A percentile compares a stretch with the other conserved stretches of the same genome.
phyloP scores from a whole-genome alignment of 1,140 invertebrate species.

The Heliconius congener region DNA sequence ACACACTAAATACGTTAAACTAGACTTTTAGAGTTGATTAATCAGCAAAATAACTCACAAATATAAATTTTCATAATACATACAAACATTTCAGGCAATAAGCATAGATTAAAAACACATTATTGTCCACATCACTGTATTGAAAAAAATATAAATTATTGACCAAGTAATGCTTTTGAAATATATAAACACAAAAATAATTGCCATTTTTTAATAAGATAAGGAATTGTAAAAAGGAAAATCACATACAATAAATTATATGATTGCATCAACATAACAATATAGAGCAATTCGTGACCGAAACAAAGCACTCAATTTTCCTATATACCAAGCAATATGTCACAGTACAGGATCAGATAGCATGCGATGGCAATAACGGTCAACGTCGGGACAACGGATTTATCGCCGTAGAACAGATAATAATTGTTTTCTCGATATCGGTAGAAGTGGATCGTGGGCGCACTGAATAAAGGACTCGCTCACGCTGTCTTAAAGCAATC shows the following conservation, averaged over 20 bases:
- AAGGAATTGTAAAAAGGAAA: not conserved
- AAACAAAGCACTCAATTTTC: slow-evolving; percentile 54
- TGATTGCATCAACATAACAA: slow-evolving; percentile 29
- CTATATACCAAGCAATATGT: slow-evolving; percentile 61
- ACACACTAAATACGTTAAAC: too few species aligned
- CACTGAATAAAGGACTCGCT: slow-evolving; percentile 41
- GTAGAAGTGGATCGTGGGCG: slow-evolving; percentile 58
- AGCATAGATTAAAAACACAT: not conserved
- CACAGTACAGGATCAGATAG: slow-evolving; percentile 62
- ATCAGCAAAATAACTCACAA: not conserved
- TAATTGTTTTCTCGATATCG: slow-evolving; percentile 69
- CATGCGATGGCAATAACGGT: slow-evolving; percentile 64
- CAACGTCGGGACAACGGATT: slow-evolving; percentile 57
- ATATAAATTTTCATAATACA: not conserved
- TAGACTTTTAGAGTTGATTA: too few species aligned
- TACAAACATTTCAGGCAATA: not conserved
- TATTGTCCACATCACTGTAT: not conserved
- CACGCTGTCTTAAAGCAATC: slow-evolving; percentile 32
- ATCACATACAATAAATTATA: not conserved
- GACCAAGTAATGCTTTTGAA: not conserved
- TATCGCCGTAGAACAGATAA: slow-evolving; percentile 60
- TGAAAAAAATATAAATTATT: not conserved
- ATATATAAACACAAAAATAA: not conserved
- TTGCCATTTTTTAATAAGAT: not conserved
- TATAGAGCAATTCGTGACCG: slow-evolving; percentile 51